These are phyloP conservation scores for Catajapyx aquilonaris DNA, from an alignment of 1,140 invertebrate species.

Conservation along the genomic window DNA sequence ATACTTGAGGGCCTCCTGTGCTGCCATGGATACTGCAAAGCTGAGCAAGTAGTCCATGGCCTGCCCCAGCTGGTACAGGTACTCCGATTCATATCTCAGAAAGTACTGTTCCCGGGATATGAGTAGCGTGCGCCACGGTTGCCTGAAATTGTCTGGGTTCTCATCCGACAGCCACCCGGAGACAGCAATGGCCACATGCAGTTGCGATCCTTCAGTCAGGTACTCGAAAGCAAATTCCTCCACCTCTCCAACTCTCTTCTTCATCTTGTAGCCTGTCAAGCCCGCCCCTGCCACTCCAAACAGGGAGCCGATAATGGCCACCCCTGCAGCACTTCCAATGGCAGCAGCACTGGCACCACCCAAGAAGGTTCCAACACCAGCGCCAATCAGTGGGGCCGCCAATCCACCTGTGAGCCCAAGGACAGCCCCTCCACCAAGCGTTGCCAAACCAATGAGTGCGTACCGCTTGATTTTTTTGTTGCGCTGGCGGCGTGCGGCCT, in stretches of 20 bases:
- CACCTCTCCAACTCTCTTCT: slow-evolving; percentile 42
- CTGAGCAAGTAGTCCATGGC: slow-evolving; percentile 39
- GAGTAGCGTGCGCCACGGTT: slow-evolving; percentile 35
- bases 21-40: slow-evolving; percentile 40
- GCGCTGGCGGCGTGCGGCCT: slow-evolving; percentile 24
- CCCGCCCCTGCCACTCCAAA: slow-evolving; percentile 47
- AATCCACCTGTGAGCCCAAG: slow-evolving; percentile 43
- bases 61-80: slow-evolving; percentile 39
- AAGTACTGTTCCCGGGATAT: slow-evolving; percentile 45
- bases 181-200: slow-evolving; percentile 42
- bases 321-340: slow-evolving; percentile 33
- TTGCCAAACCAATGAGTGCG: slow-evolving; percentile 38
- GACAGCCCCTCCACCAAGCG: slow-evolving; percentile 37
- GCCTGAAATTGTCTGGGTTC: slow-evolving; percentile 22
- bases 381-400: slow-evolving; percentile 41
- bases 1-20: slow-evolving; percentile 50
- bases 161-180: slow-evolving; percentile 39
- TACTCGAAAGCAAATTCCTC: slow-evolving; percentile 45
- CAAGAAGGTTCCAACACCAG: slow-evolving; percentile 32
- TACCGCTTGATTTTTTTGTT: slow-evolving; percentile 36
- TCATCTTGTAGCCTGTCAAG: slow-evolving; percentile 45
- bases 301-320: slow-evolving; percentile 39
- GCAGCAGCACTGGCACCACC: slow-evolving; percentile 33
- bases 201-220: slow-evolving; percentile 24
- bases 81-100: slow-evolving; percentile 42